Percentiles rank a stretch among this genome's conserved stretches.
Evolutionary conservation across 2,888 invertebrate species (phyloP).

Genomic region (Acrobeloides nanus): DNA sequence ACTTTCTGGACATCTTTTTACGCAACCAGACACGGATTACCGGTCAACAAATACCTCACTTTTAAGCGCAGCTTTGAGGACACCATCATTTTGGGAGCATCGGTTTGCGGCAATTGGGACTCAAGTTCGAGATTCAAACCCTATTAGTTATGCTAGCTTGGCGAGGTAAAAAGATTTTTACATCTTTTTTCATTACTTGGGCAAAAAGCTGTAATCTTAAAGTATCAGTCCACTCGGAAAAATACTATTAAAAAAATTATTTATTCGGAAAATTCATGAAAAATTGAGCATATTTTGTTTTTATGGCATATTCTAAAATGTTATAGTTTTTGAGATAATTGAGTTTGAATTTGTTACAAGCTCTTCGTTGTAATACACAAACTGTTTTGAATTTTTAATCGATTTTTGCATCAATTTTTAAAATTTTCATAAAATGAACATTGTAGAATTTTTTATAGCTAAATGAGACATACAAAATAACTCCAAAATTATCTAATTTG

Average conservation of each 20-base stretch:
- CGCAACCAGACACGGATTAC: conserved; percentile 30
- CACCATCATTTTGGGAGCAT: conserved; percentile 53
- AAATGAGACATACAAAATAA: too few species aligned
- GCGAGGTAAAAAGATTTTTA: conserved; percentile 31
- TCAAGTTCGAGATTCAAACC: conserved; percentile 49
- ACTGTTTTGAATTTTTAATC: too few species aligned
- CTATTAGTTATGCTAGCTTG: conserved; percentile 47
- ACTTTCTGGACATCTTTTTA: conserved; percentile 49
- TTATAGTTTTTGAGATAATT: too few species aligned
- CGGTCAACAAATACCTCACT: conserved; percentile 41
- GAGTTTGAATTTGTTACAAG: too few species aligned
- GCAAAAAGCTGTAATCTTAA: too few species aligned
- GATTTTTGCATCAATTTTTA: too few species aligned
- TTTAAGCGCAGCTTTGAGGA: conserved; percentile 50
- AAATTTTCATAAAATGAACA: too few species aligned
- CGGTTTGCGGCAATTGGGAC: conserved; percentile 47
- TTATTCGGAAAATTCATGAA: conserved; percentile 1
- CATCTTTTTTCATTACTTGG: conserved; percentile 1
- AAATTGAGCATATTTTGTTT: too few species aligned
- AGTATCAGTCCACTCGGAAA: conserved; percentile 1
- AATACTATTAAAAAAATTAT: conserved; percentile 7
- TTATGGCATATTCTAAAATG: too few species aligned
- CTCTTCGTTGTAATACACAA: too few species aligned
- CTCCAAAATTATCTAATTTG: too few species aligned
- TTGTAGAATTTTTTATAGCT: too few species aligned